A percentile compares a stretch with the other conserved stretches of the same genome.
Evolutionary conservation across 2,888 invertebrate species (phyloP).

Genomic region (Drosophila colorata): DNA sequence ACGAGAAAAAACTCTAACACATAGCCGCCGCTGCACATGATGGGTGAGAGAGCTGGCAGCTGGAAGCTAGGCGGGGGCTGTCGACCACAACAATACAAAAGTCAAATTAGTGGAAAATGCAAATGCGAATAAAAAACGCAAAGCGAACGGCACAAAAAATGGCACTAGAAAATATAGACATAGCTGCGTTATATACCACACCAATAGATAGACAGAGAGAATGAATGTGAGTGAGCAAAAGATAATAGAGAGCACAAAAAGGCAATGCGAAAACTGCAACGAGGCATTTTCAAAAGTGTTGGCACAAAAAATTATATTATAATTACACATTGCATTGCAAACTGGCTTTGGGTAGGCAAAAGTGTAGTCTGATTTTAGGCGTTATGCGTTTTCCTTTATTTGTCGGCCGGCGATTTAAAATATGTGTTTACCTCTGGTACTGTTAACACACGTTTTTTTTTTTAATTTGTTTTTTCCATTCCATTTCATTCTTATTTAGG

Average conservation of each 20-base stretch:
- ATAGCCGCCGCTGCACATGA: conserved; percentile 52
- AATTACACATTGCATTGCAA: conserved; percentile 62
- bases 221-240: conserved; percentile 12
- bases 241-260: conserved; percentile 20
- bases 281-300: conserved; percentile 51
- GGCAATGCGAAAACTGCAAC: conserved; percentile 41
- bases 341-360: conserved; percentile 15
- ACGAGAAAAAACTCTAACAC: conserved; percentile 73
- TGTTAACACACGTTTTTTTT: neutral
- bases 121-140: conserved; percentile 70
- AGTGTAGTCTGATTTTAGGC: conserved; percentile 68
- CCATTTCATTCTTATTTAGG: too few species aligned
- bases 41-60: conserved; percentile 29
- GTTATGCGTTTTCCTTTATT: conserved; percentile 5
- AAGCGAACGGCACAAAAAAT: conserved; percentile 49
- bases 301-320: conserved; percentile 64
- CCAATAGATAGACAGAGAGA: conserved; percentile 18
- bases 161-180: conserved; percentile 81
- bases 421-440: neutral
- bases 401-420: neutral
- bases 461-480: too few species aligned
- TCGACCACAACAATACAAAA: conserved; percentile 77
- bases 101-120: conserved; percentile 80
- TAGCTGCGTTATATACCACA: conserved; percentile 60
- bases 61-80: conserved; percentile 52